Conservation (phyloP, 2,888 invertebrate species). For the Rhaphigaster nebulosa region DNA sequence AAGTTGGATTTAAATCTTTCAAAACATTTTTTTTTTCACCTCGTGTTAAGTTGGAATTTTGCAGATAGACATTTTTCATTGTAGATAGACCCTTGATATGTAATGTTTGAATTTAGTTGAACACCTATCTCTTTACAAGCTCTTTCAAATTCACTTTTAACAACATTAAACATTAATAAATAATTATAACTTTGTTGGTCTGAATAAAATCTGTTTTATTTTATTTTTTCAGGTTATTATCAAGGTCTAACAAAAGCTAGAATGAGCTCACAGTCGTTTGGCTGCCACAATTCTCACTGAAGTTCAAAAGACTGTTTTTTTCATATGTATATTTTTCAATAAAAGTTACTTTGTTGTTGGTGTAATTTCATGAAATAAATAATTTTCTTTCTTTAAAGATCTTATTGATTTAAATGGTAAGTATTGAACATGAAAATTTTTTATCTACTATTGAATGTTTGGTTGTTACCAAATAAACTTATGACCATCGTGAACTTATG, state of each 20-base stretch:
- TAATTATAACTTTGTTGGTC: no score
- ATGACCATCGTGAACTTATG: background rate
- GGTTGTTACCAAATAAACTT: background rate
- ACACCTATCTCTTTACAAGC: no score
- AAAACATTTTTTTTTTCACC: no score
- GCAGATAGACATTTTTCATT: no score
- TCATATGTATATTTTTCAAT: constrained; percentile 37
- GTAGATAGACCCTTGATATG: no score
- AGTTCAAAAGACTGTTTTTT: constrained; percentile 40
- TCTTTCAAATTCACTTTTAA: no score
- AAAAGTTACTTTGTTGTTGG: constrained; percentile 23
- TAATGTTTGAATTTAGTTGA: no score
- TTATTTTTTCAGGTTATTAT: constrained; percentile 60
- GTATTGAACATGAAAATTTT: background rate
- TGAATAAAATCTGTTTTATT: background rate
- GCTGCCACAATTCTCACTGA: constrained; percentile 6
- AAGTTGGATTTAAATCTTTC: no score
- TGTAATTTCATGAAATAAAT: constrained; percentile 8
- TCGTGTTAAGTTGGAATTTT: no score
- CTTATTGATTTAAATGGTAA: background rate
- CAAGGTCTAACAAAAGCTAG: constrained; percentile 59
- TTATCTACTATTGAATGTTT: background rate
- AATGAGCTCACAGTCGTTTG: constrained; percentile 69
- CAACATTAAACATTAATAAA: background rate
- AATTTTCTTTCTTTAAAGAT: background rate